A percentile compares a stretch with the other conserved stretches of the same genome.
Conservation (phyloP, 2,888 invertebrate genomes). For the Cantharis rufa region DNA sequence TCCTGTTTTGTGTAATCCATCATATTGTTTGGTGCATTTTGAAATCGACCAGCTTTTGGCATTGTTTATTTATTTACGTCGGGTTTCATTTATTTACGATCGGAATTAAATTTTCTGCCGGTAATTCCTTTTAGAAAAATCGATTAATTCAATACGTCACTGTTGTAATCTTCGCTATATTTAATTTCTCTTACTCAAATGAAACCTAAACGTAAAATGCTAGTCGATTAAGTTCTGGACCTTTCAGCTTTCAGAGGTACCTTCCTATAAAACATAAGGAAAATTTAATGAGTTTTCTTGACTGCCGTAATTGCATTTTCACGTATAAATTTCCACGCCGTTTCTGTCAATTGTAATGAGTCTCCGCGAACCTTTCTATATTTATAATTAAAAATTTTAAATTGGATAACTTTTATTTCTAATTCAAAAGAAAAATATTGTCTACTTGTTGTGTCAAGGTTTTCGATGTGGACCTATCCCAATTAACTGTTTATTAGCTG, state of each 20-base stretch:
- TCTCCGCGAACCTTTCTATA: neutral
- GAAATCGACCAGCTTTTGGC: neutral
- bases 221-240: neutral
- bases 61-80: neutral
- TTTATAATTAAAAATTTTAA: neutral
- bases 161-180: neutral
- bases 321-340: neutral
- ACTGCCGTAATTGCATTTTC: slow-evolving; percentile 14
- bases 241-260: neutral
- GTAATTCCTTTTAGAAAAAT: neutral
- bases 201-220: neutral
- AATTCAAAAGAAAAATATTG: neutral
- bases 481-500: too few species aligned
- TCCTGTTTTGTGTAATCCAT: neutral
- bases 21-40: neutral
- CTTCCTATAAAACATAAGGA: slow-evolving; percentile 14
- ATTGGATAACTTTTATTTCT: neutral
- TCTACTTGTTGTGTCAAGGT: neutral
- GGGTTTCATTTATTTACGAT: neutral
- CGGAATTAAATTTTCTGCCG: neutral
- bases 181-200: neutral
- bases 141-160: neutral
- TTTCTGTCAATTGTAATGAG: neutral
- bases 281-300: slow-evolving; percentile 19
- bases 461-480: too few species aligned